phyloP scores from a whole-genome alignment of 2,797 vertebrate species.

The Thalassophryne amazonica region DNA sequence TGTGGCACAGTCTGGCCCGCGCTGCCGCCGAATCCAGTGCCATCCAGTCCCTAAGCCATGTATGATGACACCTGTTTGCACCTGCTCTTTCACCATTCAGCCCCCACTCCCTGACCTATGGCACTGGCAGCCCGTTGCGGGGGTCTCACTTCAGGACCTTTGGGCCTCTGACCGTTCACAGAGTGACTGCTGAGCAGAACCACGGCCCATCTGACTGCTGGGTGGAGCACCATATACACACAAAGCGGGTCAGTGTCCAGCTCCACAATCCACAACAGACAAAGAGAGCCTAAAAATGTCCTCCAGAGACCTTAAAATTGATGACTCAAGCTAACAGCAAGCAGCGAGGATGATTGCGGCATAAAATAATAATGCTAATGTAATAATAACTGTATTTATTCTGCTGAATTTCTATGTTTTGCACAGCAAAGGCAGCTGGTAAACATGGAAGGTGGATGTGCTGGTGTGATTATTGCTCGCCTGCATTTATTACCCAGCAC shows the following conservation, averaged over 20 bases:
- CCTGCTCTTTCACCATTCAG: constrained; percentile 37
- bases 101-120: constrained; percentile 48
- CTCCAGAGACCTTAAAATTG: constrained; percentile 85
- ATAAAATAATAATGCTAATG: constrained; percentile 79
- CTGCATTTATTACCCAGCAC: constrained; percentile 46
- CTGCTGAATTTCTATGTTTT: constrained; percentile 93
- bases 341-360: constrained; percentile 48
- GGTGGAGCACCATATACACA: constrained; percentile 87
- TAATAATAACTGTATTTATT: constrained; percentile 94
- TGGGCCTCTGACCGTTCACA: constrained; percentile 81
- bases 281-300: constrained; percentile 69
- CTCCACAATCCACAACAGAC: constrained; percentile 19
- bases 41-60: constrained; percentile 96
- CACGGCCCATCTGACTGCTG: constrained; percentile 69
- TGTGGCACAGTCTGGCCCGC: constrained; percentile 97
- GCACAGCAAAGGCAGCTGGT: constrained; percentile 99
- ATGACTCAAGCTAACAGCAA: constrained; percentile 55
- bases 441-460: constrained; percentile 74
- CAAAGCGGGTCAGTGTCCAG: constrained; percentile 80
- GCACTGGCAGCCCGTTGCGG: constrained; percentile 84
- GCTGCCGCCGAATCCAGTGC: constrained; percentile 92
- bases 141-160: constrained; percentile 75
- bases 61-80: constrained; percentile 82
- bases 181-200: constrained; percentile 95
- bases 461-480: constrained; percentile 73